These are phyloP conservation scores for Lepus europaeus DNA, from an alignment of 2,113 vertebrate species.

Conservation along the genomic window DNA sequence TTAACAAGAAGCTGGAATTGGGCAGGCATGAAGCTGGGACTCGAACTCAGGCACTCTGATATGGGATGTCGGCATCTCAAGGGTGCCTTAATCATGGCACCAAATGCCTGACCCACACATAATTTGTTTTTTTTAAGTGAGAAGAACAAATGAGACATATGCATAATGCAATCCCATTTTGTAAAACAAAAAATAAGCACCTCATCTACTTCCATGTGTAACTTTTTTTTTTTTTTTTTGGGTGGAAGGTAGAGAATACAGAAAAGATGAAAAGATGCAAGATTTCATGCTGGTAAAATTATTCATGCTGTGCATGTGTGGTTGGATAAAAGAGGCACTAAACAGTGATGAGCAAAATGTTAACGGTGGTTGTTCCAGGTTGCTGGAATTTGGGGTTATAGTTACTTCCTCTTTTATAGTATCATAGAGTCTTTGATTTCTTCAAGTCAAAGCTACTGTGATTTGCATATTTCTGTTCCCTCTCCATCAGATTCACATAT, in stretches of 20 bases:
- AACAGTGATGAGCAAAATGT: not conserved
- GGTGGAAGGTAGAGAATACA: not conserved
- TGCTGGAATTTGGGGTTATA: not conserved
- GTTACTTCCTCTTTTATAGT: not conserved
- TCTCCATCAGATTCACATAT: not conserved
- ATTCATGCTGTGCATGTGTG: not conserved
- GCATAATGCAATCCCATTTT: not conserved
- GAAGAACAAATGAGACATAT: not conserved
- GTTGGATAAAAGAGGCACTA: not conserved
- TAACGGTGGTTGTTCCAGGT: not conserved
- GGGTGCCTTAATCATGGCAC: too few species aligned
- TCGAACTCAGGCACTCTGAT: too few species aligned
- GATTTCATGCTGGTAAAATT: not conserved
- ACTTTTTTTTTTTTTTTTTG: too few species aligned
- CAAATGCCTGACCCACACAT: too few species aligned
- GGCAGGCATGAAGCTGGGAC: too few species aligned
- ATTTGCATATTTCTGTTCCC: not conserved
- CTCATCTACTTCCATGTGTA: not conserved
- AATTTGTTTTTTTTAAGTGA: not conserved
- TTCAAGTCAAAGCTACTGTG: not conserved
- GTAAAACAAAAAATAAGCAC: not conserved
- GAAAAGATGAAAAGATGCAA: not conserved
- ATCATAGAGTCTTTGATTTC: slow-evolving; percentile 12
- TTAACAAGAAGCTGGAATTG: too few species aligned
- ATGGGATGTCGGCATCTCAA: too few species aligned